Base-by-base conservation (phyloP, 2,113 vertebrate genomes). In the Cheirogaleus medius region DNA sequence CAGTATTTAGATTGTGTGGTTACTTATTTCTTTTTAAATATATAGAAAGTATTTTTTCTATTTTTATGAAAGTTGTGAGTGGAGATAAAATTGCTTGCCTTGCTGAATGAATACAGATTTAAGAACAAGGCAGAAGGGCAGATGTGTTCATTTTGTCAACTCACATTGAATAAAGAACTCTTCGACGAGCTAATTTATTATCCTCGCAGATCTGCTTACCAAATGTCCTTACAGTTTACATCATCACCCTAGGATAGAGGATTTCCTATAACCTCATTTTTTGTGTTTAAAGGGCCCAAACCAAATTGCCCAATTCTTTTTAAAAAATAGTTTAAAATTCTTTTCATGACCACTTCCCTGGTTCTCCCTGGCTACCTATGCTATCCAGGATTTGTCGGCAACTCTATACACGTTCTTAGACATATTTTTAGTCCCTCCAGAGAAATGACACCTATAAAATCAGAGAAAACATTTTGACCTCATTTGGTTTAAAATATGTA, bases 401-500 rank as follows among this genome's bases (percentile, higher is more conserved):
- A 11, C 11, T 2, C 68, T 42, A 20, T 27, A 47, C 37, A 60
- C 0, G 5, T 15, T 66, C 60, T 83, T 32, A 1, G 82, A 58
- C 32, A 66, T 11, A 11, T 3, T 76, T 18, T 54, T 32, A 34
- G 74, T 81, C 78, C 87, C 80, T 84, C 78, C 52, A n/a, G 58
- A 80, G 69, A 80, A 49, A 87, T 0, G 12, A 34, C 8, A 92
- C 25, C 54, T 56, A 3, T 6, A 47, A 39, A 29, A 81, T 49
- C 69, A 80, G 86, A 88, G 86, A 73, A 85, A 83, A 92, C 37
- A 92, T 49, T 81, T 90, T 44, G 34, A 77, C 69, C 80, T 93
- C 27, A 8, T 74, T 39, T 11, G 3, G 90, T 52, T 82, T 32
- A 39, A 82, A 96, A 96, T 54, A 54, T 58, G 82, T 64, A 89